phyloP scores from a whole-genome alignment of 1,140 invertebrate genomes.

The Drosophila sturtevanti region DNA sequence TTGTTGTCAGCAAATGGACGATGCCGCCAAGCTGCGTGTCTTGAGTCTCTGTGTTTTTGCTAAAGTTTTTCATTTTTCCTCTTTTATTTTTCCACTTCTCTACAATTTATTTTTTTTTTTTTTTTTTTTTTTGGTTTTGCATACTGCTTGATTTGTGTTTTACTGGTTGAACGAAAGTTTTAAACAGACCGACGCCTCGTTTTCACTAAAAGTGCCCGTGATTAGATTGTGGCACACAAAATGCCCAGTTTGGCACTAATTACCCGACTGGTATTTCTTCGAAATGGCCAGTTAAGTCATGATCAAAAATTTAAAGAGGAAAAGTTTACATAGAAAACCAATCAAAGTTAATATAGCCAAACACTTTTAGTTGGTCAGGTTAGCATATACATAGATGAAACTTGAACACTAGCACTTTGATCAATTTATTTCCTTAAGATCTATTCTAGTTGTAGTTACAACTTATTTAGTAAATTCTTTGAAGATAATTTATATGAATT shows the following conservation, averaged over 20 bases:
- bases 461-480: too few species aligned
- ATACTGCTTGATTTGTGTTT: constrained; percentile 53
- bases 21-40: constrained; percentile 34
- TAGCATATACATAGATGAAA: too few species aligned
- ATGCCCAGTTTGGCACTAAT: constrained; percentile 56
- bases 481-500: too few species aligned
- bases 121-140: constrained; percentile 23
- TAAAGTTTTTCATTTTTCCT: constrained; percentile 37
- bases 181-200: constrained; percentile 50
- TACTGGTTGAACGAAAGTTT: constrained; percentile 70
- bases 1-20: constrained; percentile 49
- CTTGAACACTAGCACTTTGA: too few species aligned
- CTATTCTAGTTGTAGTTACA: too few species aligned
- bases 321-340: too few species aligned
- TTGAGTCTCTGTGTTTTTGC: constrained; percentile 33
- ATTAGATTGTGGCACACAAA: constrained; percentile 62
- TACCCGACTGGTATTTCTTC: constrained; percentile 31
- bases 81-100: constrained; percentile 15
- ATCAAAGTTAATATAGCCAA: too few species aligned
- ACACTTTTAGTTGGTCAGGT: too few species aligned
- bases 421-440: too few species aligned
- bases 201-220: constrained; percentile 65
- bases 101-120: too few species aligned
- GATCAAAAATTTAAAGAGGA: too few species aligned
- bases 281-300: background rate